Base-by-base conservation (phyloP, 2,888 invertebrate genomes). In the Stenoptilia bipunctidactyla region DNA sequence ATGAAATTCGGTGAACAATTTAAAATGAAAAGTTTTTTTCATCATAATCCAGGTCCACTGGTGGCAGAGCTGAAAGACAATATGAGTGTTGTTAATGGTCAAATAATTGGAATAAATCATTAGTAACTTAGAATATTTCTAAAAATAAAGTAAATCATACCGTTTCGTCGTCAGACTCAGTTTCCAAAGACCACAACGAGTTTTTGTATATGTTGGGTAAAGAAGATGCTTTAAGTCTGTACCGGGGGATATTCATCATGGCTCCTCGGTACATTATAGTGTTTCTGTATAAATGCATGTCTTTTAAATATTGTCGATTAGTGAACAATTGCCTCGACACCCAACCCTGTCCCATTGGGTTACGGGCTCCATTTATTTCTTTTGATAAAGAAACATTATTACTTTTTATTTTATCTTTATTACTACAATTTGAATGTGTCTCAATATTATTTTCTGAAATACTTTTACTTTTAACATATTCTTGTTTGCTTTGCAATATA, bases 201-300 rank as follows among this genome's bases (percentile, higher is more conserved):
- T 93, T 93, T 49, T 89, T 87, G 60, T 91, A 94, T 58, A 97
- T 94, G 69, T 97, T 92, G 0, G 97, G 97, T 64, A 96, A 96
- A 36, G 96, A 96, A 10, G 93, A 94, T 1, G 96, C 94, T 39
- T 92, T 84, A 41, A 95, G 75, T 42, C 91, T 88, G 66, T 95
- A 94, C 51, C 93, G 92, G 48, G 91, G 90, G 46, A 92, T 90
- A 63, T 93, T 94, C 63, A 95, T 85, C 86, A 94, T 92, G 39
- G 94, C 94, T 13, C 93, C 93, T 34, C 94, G 89, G 67, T 94
- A 94, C 85, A 94, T 92, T 40, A 95, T 90, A 1, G 93, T 93
- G 63, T 93, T 92, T 51, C 93, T 87, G 62, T 92, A 93, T 5
- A 91, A 85, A 52, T 88, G 79, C 36, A 91, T 87, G 52, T 89